Percentiles rank a stretch among this genome's conserved stretches.
These are phyloP conservation scores for Brachystomella parvula DNA, from an alignment of 1,140 invertebrate species.

Conservation along the genomic window DNA sequence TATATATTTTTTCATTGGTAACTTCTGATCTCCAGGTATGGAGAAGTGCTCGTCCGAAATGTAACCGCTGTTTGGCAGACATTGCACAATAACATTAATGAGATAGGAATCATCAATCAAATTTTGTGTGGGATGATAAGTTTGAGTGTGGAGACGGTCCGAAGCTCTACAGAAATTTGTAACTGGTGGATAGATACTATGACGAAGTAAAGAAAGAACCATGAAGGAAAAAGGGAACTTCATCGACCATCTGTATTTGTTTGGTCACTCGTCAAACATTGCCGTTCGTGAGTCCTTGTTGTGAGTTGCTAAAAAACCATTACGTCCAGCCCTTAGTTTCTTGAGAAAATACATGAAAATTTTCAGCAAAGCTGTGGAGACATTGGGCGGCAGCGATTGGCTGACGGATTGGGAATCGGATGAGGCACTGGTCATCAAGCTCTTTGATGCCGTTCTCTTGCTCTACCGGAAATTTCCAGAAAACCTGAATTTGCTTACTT, in stretches of 20 bases:
- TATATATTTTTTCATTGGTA: neutral
- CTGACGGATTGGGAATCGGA: neutral
- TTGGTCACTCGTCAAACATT: slow-evolving; percentile 20
- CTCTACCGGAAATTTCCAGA: neutral
- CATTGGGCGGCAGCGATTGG: neutral
- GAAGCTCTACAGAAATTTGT: slow-evolving; percentile 18
- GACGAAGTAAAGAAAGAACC: neutral
- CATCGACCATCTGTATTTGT: slow-evolving; percentile 22
- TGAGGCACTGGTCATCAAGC: neutral
- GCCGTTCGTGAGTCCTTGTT: slow-evolving; percentile 12
- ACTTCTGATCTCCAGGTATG: slow-evolving; percentile 4
- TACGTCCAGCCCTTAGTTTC: too few species aligned
- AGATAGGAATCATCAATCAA: slow-evolving; percentile 5
- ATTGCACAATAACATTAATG: slow-evolving; percentile 28
- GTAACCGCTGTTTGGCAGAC: slow-evolving; percentile 23
- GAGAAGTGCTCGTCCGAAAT: slow-evolving; percentile 16
- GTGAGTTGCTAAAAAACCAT: slow-evolving; percentile 16
- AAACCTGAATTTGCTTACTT: neutral
- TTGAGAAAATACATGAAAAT: neutral
- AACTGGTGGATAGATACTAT: slow-evolving; percentile 29
- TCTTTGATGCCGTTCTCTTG: neutral
- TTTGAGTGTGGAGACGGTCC: slow-evolving; percentile 17
- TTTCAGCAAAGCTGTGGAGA: neutral
- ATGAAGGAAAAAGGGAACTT: slow-evolving; percentile 28
- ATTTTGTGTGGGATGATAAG: slow-evolving; percentile 28